Conservation (phyloP, 2,797 vertebrate genomes). For the Crypturellus tataupa region DNA sequence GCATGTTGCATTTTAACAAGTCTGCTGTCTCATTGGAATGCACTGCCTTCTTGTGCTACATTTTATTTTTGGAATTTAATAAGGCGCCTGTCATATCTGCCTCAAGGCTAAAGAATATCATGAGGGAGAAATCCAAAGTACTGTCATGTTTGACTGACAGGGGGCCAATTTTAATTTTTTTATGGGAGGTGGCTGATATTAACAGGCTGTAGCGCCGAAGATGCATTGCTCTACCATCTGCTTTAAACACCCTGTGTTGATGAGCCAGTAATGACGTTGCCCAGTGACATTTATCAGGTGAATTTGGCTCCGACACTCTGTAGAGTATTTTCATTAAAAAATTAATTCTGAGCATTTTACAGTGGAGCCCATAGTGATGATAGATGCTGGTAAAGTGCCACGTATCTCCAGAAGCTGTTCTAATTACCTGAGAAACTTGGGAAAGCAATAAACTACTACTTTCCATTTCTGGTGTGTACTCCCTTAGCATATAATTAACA, state of each 20-base stretch:
- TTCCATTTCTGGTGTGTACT: slow-evolving; percentile 77
- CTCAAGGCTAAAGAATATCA: slow-evolving; percentile 87
- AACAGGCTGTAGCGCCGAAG: slow-evolving; percentile 74
- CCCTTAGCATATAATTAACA: slow-evolving; percentile 80
- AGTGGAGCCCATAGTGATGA: slow-evolving; percentile 76
- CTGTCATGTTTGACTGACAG: slow-evolving; percentile 88
- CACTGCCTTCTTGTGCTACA: slow-evolving; percentile 80
- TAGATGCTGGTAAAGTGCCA: slow-evolving; percentile 80
- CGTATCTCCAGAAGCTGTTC: slow-evolving; percentile 71
- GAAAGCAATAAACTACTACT: slow-evolving; percentile 80
- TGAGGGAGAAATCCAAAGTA: slow-evolving; percentile 84
- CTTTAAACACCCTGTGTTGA: slow-evolving; percentile 75
- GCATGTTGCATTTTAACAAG: slow-evolving; percentile 86
- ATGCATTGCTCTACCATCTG: slow-evolving; percentile 77
- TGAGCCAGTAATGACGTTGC: slow-evolving; percentile 81
- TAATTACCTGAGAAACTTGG: slow-evolving; percentile 82
- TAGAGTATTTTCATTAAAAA: slow-evolving; percentile 81
- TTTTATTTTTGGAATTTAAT: slow-evolving; percentile 89
- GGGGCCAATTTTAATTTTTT: slow-evolving; percentile 84
- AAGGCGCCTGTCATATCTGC: slow-evolving; percentile 88
- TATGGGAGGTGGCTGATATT: slow-evolving; percentile 81
- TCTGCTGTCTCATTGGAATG: slow-evolving; percentile 85
- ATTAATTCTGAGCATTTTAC: slow-evolving; percentile 79
- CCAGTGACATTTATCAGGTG: slow-evolving; percentile 81
- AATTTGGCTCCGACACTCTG: slow-evolving; percentile 70